Base-by-base conservation (phyloP, 2,797 vertebrate species). In the Acipenser oxyrinchus region DNA sequence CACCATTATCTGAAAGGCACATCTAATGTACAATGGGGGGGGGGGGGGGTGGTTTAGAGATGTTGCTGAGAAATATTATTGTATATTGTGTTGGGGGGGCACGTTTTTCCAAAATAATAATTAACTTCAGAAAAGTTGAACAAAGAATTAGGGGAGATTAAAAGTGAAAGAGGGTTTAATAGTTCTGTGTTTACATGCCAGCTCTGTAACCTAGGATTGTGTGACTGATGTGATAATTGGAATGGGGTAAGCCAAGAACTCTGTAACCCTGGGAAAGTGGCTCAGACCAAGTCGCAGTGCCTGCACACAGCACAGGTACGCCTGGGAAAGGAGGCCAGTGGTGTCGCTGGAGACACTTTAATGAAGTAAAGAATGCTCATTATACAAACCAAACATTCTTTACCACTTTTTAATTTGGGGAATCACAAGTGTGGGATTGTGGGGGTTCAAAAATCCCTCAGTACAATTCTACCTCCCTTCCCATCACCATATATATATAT, bases 181-280 rank as follows among this genome's bases (percentile, higher is more conserved):
- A 62, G n/a, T 63, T 63, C 48, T 59, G 53, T 60, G 48, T 68
- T 65, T 15, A 49, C 49, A 68, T 64, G 69, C 49, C 66, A 65
- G 68, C 48, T 13, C 51, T 68, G 57, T 66, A 58, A 63, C 60
- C 71, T 57, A 52, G 70, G 48, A 67, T 10, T n/a, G 66, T 51
- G 61, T 53, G 72, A 65, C 49, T 72, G 61, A 71, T 65, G 68
- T 57, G 65, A 69, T 53, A 66, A 70, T 59, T 7, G 37, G 49
- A 62, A 73, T n/a, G 59, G 64, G 57, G 60, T 59, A 68, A 70
- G 71, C 60, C 49, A 67, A 55, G 71, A 63, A 75, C 74, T 65
- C 6, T 50, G 15, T 69, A 64, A 63, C 69, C 72, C 67, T 67
- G 70, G 61, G 70, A 65, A 70, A 70, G 63, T 58, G 63, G 1